Conservation (phyloP, 2,797 vertebrate species). For the Microctenopoma lineatum region DNA sequence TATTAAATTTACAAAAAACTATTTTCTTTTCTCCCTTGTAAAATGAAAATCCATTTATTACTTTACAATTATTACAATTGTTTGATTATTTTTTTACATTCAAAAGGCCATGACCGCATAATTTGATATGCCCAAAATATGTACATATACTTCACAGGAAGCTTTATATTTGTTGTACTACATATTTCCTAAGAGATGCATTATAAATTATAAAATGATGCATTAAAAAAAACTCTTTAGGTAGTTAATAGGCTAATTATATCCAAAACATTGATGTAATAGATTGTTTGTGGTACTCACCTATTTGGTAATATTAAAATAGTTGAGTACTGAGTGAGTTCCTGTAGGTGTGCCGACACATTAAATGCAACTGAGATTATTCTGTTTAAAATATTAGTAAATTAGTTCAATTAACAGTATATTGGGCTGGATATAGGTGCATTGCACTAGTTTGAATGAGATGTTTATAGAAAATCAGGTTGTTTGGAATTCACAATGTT, state of each 20-base stretch:
- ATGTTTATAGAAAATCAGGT: conserved; percentile 52
- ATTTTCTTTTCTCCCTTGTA: neutral
- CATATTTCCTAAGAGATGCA: neutral
- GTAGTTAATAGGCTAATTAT: conserved; percentile 7
- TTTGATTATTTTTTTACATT: conserved; percentile 43
- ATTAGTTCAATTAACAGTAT: conserved; percentile 26
- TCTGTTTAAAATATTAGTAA: conserved; percentile 9
- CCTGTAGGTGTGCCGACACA: neutral
- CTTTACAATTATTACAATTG: conserved; percentile 36
- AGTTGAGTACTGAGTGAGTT: neutral
- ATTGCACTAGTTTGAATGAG: conserved; percentile 36
- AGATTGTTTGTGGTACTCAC: neutral
- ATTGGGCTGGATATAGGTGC: conserved; percentile 17
- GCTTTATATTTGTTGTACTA: neutral
- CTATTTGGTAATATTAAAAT: neutral
- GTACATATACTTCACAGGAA: neutral
- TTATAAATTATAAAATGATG: neutral
- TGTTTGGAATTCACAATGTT: conserved; percentile 43
- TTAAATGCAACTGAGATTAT: neutral
- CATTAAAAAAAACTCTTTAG: neutral
- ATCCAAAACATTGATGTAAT: neutral
- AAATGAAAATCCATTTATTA: conserved; percentile 8
- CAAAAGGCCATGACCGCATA: conserved; percentile 18
- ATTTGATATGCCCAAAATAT: conserved; percentile 12
- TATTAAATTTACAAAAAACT: neutral